A percentile compares a stretch with the other conserved stretches of the same genome.
phyloP scores from a whole-genome alignment of 2,797 vertebrate species.

The Spinibarbus caldwelli region DNA sequence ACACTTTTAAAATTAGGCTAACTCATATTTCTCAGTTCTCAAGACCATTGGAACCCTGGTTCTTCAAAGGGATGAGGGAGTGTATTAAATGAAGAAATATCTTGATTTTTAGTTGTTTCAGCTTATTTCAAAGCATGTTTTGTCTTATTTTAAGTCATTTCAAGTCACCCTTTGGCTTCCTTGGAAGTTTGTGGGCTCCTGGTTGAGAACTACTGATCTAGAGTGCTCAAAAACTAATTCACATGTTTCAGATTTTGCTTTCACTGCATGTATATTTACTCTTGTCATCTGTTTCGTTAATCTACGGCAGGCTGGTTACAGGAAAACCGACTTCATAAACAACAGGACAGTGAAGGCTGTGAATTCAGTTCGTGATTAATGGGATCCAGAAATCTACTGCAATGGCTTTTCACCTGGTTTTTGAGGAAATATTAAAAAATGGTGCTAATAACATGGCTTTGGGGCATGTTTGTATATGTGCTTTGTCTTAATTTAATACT shows the following conservation, averaged over 20 bases:
- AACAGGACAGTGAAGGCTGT: conserved; percentile 80
- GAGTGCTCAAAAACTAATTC: not conserved
- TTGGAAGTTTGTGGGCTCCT: not conserved
- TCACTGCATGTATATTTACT: not conserved
- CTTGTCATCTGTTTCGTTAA: conserved; percentile 50
- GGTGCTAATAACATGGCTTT: not conserved
- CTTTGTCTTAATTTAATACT: conserved; percentile 28
- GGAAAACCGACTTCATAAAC: conserved; percentile 89
- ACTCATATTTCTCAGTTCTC: too few relatives aligned
- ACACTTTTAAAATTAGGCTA: too few relatives aligned
- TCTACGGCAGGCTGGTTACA: conserved; percentile 82
- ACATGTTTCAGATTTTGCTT: not conserved
- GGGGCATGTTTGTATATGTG: not conserved
- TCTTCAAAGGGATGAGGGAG: not conserved
- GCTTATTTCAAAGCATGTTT: not conserved
- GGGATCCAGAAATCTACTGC: not conserved
- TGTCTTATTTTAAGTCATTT: not conserved
- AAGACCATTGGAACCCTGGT: not conserved
- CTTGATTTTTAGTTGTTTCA: not conserved
- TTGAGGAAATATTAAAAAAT: not conserved
- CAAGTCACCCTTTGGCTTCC: not conserved
- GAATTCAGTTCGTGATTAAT: conserved; percentile 60
- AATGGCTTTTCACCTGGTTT: not conserved
- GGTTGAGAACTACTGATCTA: not conserved
- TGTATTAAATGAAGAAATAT: not conserved